These are phyloP conservation scores for Colossoma macropomum DNA, from an alignment of 2,113 vertebrate genomes.

Conservation along the genomic window DNA sequence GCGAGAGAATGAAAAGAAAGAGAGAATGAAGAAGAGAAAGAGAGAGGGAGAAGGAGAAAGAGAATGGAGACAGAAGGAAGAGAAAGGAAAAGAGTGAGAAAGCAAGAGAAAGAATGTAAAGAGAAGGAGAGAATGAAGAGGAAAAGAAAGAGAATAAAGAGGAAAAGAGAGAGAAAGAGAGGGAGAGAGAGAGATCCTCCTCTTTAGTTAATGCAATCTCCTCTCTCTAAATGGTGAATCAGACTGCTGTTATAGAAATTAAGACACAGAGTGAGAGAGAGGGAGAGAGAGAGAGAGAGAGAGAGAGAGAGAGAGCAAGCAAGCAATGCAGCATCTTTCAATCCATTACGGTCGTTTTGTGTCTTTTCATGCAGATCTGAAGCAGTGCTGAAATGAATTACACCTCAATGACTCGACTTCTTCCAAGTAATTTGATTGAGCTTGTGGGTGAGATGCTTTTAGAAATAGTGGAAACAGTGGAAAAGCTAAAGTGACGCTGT, in stretches of 20 bases:
- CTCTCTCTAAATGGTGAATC: conserved; percentile 34
- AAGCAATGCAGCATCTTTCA: not conserved
- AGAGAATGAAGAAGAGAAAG: no score
- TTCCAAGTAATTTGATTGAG: not conserved
- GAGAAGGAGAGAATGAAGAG: not conserved
- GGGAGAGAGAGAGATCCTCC: conserved; percentile 23
- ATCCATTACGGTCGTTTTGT: conserved; percentile 31
- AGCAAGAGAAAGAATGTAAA: conserved; percentile 12
- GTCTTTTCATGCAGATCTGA: not conserved
- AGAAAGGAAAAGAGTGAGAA: no score
- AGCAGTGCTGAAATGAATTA: not conserved
- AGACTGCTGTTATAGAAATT: conserved; percentile 12
- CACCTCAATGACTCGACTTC: not conserved
- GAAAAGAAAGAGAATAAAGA: conserved; percentile 17
- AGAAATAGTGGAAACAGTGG: not conserved
- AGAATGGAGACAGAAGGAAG: no score
- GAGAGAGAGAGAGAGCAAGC: not conserved
- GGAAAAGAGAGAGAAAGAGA: not conserved
- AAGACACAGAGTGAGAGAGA: not conserved
- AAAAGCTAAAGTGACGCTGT: conserved; percentile 45
- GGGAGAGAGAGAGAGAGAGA: conserved; percentile 1
- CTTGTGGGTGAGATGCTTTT: not conserved
- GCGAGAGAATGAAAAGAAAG: no score
- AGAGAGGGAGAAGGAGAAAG: no score
- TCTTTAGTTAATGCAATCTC: conserved; percentile 33